Percentiles rank a stretch among this genome's conserved stretches.
phyloP scores from a whole-genome alignment of 2,113 vertebrate genomes.

The Tringa solitaria region DNA sequence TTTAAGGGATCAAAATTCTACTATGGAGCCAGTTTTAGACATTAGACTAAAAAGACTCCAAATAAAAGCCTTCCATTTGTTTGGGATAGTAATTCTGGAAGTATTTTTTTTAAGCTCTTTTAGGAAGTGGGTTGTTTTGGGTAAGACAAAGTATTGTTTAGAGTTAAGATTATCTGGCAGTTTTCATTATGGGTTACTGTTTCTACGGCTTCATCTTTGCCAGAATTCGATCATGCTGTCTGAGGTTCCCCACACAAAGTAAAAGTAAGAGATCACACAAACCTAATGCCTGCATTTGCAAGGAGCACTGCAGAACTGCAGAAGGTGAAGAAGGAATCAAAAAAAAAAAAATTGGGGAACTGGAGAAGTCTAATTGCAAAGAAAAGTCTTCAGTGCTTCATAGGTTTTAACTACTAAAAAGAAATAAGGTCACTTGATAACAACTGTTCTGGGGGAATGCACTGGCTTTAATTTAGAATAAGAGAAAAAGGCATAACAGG shows the following conservation, averaged over 20 bases:
- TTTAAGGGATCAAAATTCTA: conserved; percentile 6
- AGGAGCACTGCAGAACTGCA: background rate
- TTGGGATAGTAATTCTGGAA: background rate
- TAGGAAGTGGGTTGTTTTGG: background rate
- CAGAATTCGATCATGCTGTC: background rate
- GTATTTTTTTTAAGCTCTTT: background rate
- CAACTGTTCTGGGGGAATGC: background rate
- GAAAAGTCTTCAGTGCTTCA: background rate
- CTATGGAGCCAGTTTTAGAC: background rate
- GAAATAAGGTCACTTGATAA: background rate
- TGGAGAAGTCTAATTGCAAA: background rate
- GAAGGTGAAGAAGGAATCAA: background rate
- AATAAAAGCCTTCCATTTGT: conserved; percentile 8
- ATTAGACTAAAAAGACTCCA: background rate
- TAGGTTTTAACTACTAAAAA: background rate
- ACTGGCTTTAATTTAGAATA: background rate
- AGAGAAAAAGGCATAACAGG: background rate
- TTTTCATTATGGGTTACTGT: background rate
- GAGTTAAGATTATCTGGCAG: background rate
- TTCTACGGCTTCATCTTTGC: background rate
- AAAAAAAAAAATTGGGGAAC: background rate
- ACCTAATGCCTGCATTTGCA: background rate
- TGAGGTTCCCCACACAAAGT: background rate
- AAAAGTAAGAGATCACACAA: background rate
- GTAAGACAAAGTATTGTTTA: background rate